Conservation (phyloP, 2,113 vertebrate species). For the Orthonyx spaldingii region DNA sequence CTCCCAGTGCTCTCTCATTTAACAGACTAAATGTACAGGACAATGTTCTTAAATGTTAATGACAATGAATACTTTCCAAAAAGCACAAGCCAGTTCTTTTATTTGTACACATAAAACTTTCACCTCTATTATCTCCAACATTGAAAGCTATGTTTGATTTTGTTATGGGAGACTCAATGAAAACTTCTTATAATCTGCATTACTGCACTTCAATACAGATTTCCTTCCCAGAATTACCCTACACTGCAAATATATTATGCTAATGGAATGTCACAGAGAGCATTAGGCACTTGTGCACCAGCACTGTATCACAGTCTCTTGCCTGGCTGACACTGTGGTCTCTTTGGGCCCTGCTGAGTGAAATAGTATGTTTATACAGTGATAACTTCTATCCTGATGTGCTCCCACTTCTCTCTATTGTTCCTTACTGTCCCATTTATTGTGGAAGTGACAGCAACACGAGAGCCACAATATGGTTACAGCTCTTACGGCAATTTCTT, state of each 20-base stretch:
- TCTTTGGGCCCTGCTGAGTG: neutral
- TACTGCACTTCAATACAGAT: neutral
- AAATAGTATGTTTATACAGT: neutral
- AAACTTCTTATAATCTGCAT: neutral
- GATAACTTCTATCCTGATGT: neutral
- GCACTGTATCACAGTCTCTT: neutral
- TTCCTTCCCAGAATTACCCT: neutral
- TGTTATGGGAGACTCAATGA: neutral
- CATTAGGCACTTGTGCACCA: neutral
- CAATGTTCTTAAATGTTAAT: conserved; percentile 36
- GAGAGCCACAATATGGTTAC: neutral
- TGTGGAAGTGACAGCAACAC: neutral
- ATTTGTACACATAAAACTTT: conserved; percentile 23
- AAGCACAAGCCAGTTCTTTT: conserved; percentile 1
- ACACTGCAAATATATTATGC: neutral
- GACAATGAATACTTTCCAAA: conserved; percentile 12
- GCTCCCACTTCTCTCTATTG: neutral
- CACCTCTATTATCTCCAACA: conserved; percentile 13
- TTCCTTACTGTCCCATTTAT: neutral
- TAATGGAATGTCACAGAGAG: neutral
- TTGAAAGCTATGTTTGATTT: neutral
- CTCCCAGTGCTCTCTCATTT: conserved; percentile 26
- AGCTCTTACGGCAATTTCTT: neutral
- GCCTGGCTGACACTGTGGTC: neutral
- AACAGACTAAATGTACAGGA: neutral